Base-by-base conservation (phyloP, 2,797 vertebrate genomes). In the Ispidina lecontei region DNA sequence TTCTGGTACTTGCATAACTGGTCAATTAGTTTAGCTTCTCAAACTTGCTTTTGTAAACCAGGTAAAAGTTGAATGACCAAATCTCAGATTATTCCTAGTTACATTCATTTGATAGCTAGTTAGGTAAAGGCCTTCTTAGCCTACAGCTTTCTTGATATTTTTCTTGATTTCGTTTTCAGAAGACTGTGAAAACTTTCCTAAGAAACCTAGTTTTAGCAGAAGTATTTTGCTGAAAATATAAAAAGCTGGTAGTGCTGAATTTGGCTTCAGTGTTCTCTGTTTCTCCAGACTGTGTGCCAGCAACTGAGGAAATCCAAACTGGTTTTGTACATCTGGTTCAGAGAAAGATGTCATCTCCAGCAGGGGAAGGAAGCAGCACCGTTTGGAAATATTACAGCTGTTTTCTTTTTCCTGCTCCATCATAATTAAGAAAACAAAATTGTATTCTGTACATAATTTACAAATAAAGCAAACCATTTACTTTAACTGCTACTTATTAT, bases 401-500 rank as follows among this genome's bases (percentile, higher is more conserved):
- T 94, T 85, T 81, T 90, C 92, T 81, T 91, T 93, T 82, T 87
- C 86, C 90, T 92, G 96, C 93, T 91, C 94, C 96, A 84, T 96
- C 94, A 4, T 96, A 95, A 96, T 95, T 73, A 88, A 91, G 96
- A 82, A 92, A 80, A 31, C 43, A 64, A 21, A 91, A 88, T 71
- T 84, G 94, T 97, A 97, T 98, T 97, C 97, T 98, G 97, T 98
- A 98, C 93, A 97, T 98, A 97, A 97, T 97, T 97, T 97, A 97
- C 96, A 95, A 98, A 98, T 97, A 98, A 97, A 97, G 94, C 94
- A 92, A 97, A 96, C 97, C 97, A 96, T 97, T 97, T 97, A 97
- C 97, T 97, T 98, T 98, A 97, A 97, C 97, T 96, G 97, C 97
- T 98, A 97, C 97, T 97, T 98, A 97, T 98, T 97, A 97, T 97